These are phyloP conservation scores for Acipenser oxyrinchus DNA, from an alignment of 2,797 vertebrate genomes.

Conservation along the genomic window DNA sequence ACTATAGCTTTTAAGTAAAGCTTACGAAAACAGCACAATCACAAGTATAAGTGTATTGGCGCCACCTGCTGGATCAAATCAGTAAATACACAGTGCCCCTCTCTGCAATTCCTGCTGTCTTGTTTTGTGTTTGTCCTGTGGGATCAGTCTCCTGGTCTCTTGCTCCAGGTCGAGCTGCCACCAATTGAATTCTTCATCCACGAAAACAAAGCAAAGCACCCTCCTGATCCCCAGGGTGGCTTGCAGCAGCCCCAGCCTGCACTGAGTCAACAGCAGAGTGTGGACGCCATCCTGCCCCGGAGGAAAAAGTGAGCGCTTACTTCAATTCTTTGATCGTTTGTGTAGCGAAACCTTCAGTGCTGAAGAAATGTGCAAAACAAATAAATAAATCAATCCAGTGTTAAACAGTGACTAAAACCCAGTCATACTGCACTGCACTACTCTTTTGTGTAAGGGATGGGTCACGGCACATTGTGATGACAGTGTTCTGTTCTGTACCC, in stretches of 20 bases:
- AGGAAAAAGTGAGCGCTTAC: conserved; percentile 1
- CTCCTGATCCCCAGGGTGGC: neutral
- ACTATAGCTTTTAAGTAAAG: too few relatives aligned
- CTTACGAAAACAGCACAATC: too few relatives aligned
- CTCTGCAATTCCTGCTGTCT: neutral
- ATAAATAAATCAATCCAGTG: too few relatives aligned
- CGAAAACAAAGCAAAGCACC: neutral
- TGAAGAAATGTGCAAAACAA: neutral
- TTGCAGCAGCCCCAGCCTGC: neutral
- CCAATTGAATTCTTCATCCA: neutral
- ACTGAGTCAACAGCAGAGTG: neutral
- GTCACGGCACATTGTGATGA: neutral
- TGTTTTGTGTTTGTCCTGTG: too few relatives aligned
- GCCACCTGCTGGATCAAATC: too few relatives aligned
- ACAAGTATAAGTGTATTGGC: too few relatives aligned
- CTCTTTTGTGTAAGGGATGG: neutral
- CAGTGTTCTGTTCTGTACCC: too few relatives aligned
- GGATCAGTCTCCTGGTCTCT: neutral
- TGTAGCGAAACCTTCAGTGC: neutral
- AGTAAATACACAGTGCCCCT: too few relatives aligned
- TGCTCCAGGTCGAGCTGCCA: conserved; percentile 7
- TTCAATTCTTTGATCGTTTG: neutral
- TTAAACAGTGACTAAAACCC: too few relatives aligned
- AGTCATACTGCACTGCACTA: too few relatives aligned
- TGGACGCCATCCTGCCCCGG: neutral